Percentiles rank a stretch among this genome's conserved stretches.
Conservation (phyloP, 2,113 vertebrate genomes). For the Emydocephalus ijimae region DNA sequence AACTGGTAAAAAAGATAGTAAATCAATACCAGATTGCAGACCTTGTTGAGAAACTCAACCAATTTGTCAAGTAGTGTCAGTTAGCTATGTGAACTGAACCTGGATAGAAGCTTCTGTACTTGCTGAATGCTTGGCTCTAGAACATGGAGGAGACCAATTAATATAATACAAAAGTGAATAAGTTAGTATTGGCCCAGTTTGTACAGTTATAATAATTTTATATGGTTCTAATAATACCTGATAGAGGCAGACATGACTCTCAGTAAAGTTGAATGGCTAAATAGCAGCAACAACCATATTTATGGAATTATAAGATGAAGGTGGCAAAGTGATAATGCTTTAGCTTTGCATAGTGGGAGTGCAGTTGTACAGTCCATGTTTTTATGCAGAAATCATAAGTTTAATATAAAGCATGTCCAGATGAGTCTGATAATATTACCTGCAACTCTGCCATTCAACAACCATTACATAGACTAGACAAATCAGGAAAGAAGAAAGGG, state of each 20-base stretch:
- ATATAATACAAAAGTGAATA: conserved; percentile 14
- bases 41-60: conserved; percentile 54
- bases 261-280: neutral
- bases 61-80: conserved; percentile 58
- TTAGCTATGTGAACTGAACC: conserved; percentile 48
- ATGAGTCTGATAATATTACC: neutral
- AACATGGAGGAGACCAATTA: conserved; percentile 25
- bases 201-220: neutral
- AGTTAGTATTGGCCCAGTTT: neutral
- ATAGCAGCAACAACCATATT: neutral
- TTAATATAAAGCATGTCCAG: neutral
- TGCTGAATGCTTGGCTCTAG: conserved; percentile 38
- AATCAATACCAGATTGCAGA: conserved; percentile 67
- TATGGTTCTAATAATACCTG: neutral
- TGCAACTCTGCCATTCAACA: neutral
- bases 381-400: neutral
- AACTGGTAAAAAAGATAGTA: conserved; percentile 62
- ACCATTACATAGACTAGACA: neutral
- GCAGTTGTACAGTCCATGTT: neutral
- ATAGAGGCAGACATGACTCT: neutral
- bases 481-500: neutral
- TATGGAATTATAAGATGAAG: neutral
- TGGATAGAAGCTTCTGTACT: conserved; percentile 41
- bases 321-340: neutral
- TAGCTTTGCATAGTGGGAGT: neutral